phyloP scores from a whole-genome alignment of 2,113 vertebrate genomes.

The Haemorhous mexicanus region DNA sequence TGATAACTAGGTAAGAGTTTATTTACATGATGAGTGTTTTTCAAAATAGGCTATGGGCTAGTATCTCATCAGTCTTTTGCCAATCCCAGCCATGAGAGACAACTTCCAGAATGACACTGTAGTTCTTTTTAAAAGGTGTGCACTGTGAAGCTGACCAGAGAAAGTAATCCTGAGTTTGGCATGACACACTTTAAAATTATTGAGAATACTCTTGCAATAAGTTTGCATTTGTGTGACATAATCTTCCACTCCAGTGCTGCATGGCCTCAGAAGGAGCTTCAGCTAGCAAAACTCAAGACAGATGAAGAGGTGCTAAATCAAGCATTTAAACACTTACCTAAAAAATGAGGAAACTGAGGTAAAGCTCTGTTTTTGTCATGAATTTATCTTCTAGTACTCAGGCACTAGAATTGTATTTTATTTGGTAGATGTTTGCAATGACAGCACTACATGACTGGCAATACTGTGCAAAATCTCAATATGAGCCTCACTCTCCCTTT shows the following conservation, averaged over 20 bases:
- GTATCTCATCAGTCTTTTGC: background rate
- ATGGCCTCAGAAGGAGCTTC: background rate
- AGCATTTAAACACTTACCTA: background rate
- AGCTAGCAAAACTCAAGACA: background rate
- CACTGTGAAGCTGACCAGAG: background rate
- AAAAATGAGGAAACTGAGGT: conserved; percentile 33
- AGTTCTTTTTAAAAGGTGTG: background rate
- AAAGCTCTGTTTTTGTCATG: background rate
- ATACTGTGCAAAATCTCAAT: background rate
- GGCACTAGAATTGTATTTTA: background rate
- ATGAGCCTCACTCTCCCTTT: background rate
- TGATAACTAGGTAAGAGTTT: background rate
- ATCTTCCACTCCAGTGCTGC: background rate
- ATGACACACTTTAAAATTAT: background rate
- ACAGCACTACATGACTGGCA: background rate
- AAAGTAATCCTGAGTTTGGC: background rate
- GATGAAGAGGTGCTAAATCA: background rate
- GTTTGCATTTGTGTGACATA: background rate
- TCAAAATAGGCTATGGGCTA: background rate
- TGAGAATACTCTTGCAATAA: background rate
- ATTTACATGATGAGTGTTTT: background rate
- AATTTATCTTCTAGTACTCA: conserved; percentile 30
- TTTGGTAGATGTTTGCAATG: background rate
- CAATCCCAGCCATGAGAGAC: background rate
- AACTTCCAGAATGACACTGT: background rate